Conservation (phyloP, 1,140 invertebrate species). For the Harlomillsia oculata region DNA sequence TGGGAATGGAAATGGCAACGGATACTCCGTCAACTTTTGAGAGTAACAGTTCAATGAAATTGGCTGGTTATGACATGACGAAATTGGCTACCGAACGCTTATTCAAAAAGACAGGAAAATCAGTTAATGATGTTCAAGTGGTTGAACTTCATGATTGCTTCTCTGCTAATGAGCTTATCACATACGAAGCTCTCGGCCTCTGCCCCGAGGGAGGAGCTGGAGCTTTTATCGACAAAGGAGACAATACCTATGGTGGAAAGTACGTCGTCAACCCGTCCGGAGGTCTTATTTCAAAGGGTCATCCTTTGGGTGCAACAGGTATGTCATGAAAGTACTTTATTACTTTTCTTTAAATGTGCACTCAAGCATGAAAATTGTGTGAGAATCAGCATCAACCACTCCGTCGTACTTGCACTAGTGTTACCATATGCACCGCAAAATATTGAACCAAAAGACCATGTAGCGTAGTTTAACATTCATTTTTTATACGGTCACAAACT, state of each 20-base stretch:
- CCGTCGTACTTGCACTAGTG: too few relatives aligned
- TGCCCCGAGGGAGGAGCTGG: constrained; percentile 82
- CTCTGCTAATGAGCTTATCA: constrained; percentile 93
- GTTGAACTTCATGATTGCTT: constrained; percentile 99
- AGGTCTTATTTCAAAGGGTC: constrained; percentile 95
- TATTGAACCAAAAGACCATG: too few relatives aligned
- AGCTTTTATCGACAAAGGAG: constrained; percentile 81
- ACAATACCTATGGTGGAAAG: constrained; percentile 97
- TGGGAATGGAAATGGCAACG: constrained; percentile 92
- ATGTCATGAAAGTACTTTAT: too few relatives aligned
- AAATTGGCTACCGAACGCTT: constrained; percentile 66
- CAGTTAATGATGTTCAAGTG: constrained; percentile 77
- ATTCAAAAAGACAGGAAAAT: constrained; percentile 66
- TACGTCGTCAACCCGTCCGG: constrained; percentile 96
- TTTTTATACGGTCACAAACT: too few relatives aligned
- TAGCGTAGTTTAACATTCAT: too few relatives aligned
- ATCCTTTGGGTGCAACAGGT: constrained; percentile 94
- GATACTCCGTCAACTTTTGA: constrained; percentile 77
- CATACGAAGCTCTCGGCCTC: constrained; percentile 91
- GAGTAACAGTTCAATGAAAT: constrained; percentile 76
- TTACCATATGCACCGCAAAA: too few relatives aligned
- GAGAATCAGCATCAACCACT: too few relatives aligned
- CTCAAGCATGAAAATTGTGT: too few relatives aligned
- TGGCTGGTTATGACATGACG: constrained; percentile 94
- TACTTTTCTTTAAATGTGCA: too few relatives aligned